These are phyloP conservation scores for Tonatia bakeri DNA, from an alignment of 2,113 vertebrate genomes.

Conservation along the genomic window DNA sequence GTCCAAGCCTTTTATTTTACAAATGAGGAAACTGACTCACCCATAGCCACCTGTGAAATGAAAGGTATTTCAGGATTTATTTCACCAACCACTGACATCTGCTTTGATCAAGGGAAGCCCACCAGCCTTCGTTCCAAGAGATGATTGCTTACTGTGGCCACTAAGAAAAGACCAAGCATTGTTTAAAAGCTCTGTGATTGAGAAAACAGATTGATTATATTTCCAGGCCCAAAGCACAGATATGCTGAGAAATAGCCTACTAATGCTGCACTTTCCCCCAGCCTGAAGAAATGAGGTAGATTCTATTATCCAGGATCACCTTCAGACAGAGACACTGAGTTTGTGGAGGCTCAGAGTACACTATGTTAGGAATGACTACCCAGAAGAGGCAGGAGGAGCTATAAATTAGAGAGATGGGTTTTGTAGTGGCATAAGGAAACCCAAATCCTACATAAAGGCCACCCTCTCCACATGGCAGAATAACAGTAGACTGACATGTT, in stretches of 20 bases:
- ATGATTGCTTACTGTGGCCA: background rate
- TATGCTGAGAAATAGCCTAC: background rate
- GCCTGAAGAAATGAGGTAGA: background rate
- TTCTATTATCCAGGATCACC: background rate
- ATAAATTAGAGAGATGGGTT: background rate
- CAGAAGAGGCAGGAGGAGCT: background rate
- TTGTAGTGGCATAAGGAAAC: background rate
- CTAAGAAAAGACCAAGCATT: background rate
- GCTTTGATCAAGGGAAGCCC: background rate
- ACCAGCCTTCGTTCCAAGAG: background rate
- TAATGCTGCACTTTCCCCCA: background rate
- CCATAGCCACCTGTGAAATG: background rate
- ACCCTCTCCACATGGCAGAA: background rate
- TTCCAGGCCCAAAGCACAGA: background rate
- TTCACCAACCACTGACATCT: background rate
- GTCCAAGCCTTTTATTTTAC: background rate
- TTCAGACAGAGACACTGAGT: background rate
- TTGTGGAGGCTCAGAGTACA: background rate
- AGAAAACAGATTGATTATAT: background rate
- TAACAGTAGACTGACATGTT: background rate
- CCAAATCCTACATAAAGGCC: background rate
- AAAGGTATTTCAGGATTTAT: background rate
- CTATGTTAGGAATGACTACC: background rate
- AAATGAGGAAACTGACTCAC: background rate
- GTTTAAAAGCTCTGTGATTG: background rate